phyloP scores from a whole-genome alignment of 2,888 invertebrate genomes.

The Synergus japonicus region DNA sequence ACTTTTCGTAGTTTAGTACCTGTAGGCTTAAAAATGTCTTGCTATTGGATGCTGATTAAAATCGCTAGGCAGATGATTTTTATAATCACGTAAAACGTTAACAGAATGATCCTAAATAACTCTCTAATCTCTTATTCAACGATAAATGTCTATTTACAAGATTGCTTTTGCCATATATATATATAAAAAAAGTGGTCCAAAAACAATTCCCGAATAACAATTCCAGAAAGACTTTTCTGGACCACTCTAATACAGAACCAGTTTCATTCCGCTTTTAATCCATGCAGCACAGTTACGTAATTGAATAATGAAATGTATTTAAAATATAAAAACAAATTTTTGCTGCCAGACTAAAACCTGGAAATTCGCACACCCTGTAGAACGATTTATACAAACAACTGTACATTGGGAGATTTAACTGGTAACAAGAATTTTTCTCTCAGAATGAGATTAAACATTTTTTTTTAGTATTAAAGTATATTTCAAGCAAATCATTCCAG shows the following conservation, averaged over 20 bases:
- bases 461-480: too few relatives aligned
- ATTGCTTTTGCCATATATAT: slow-evolving; percentile 21
- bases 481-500: too few relatives aligned
- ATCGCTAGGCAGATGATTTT: slow-evolving; percentile 30
- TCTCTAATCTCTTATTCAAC: slow-evolving; percentile 24
- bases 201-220: not conserved
- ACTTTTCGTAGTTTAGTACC: slow-evolving; percentile 32
- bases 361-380: slow-evolving; percentile 35
- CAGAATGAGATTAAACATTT: not conserved
- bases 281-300: not conserved
- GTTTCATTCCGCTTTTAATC: slow-evolving; percentile 16
- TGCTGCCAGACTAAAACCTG: slow-evolving; percentile 9
- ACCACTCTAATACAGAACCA: slow-evolving; percentile 1
- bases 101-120: slow-evolving; percentile 36
- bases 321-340: not conserved
- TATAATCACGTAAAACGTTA: not conserved
- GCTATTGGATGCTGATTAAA: slow-evolving; percentile 19
- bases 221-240: not conserved
- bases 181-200: slow-evolving; percentile 16
- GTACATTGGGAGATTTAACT: not conserved
- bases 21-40: slow-evolving; percentile 11
- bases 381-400: slow-evolving; percentile 31
- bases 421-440: not conserved
- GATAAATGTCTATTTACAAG: slow-evolving; percentile 36
- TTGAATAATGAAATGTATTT: not conserved